A percentile compares a stretch with the other conserved stretches of the same genome.
Evolutionary conservation across 1,140 invertebrate species (phyloP).

Genomic region (Zaprionus ornatus): DNA sequence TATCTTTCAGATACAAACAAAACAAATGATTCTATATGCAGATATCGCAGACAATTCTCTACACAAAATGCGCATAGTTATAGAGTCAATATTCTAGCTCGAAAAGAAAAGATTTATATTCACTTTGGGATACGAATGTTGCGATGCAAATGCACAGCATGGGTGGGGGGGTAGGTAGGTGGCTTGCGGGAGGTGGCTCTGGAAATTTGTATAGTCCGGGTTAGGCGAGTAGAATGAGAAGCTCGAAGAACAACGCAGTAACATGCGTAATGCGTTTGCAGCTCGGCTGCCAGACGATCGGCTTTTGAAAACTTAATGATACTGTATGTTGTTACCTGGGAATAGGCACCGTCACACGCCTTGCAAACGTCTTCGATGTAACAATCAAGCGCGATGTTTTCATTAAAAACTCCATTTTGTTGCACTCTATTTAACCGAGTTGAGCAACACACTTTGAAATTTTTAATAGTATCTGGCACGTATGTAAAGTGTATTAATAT

Average conservation of each 20-base stretch:
- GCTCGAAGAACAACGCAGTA: conserved; percentile 67
- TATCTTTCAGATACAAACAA: conserved; percentile 23
- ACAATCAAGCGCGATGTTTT: conserved; percentile 82
- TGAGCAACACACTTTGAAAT: background rate
- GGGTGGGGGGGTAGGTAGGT: background rate
- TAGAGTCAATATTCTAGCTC: conserved; percentile 15
- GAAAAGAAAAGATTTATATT: conserved; percentile 2
- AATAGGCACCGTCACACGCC: conserved; percentile 80
- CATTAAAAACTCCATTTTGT: conserved; percentile 80
- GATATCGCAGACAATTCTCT: conserved; percentile 45
- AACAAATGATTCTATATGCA: conserved; percentile 59
- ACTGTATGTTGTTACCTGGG: conserved; percentile 76
- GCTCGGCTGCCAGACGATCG: conserved; percentile 18
- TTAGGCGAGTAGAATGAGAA: background rate
- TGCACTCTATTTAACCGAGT: background rate
- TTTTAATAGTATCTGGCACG: conserved; percentile 5
- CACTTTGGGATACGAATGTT: conserved; percentile 16
- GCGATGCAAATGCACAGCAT: conserved; percentile 45
- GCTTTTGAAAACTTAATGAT: conserved; percentile 25
- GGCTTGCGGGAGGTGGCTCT: background rate
- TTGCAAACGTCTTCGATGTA: conserved; percentile 74
- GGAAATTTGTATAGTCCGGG: background rate
- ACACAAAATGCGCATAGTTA: conserved; percentile 41
- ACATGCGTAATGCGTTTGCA: conserved; percentile 69
- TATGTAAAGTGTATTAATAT: conserved; percentile 26